Evolutionary conservation across 2,797 vertebrate genomes (phyloP).

Genomic region (Enteromius thamalakanensis): DNA sequence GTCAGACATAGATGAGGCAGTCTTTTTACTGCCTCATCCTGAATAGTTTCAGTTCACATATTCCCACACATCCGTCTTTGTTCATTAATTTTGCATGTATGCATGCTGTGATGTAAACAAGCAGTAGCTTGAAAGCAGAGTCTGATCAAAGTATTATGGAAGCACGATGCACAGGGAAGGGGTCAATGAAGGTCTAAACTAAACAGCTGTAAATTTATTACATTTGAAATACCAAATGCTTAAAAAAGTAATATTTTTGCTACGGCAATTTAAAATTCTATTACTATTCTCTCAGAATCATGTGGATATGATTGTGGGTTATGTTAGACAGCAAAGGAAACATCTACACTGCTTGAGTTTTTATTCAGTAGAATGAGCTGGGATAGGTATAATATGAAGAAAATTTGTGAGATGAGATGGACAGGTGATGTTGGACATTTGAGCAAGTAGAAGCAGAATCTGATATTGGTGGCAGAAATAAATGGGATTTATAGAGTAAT

Average conservation of each 20-base stretch:
- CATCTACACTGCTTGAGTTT: conserved; percentile 21
- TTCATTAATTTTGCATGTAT: not conserved
- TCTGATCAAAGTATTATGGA: not conserved
- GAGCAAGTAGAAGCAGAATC: conserved; percentile 9
- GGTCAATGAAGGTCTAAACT: not conserved
- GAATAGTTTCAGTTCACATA: conserved; percentile 10
- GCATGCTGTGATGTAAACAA: not conserved
- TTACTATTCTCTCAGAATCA: not conserved
- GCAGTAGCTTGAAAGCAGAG: not conserved
- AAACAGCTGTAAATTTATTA: not conserved
- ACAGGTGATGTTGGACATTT: conserved; percentile 24
- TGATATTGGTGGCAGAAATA: not conserved
- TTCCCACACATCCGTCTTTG: not conserved
- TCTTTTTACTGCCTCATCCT: not conserved
- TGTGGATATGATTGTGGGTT: not conserved
- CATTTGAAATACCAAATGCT: not conserved
- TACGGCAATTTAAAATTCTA: not conserved
- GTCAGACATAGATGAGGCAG: not conserved
- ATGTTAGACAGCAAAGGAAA: conserved; percentile 5
- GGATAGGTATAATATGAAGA: conserved; percentile 21
- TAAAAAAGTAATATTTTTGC: not conserved
- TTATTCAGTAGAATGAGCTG: conserved; percentile 54
- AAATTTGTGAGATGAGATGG: conserved; percentile 43
- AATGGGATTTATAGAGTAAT: conserved; percentile 1
- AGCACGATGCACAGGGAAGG: not conserved